Percentiles rank a stretch among this genome's conserved stretches.
These are phyloP conservation scores for Euplexia lucipara DNA, from an alignment of 2,888 invertebrate species.

Conservation along the genomic window DNA sequence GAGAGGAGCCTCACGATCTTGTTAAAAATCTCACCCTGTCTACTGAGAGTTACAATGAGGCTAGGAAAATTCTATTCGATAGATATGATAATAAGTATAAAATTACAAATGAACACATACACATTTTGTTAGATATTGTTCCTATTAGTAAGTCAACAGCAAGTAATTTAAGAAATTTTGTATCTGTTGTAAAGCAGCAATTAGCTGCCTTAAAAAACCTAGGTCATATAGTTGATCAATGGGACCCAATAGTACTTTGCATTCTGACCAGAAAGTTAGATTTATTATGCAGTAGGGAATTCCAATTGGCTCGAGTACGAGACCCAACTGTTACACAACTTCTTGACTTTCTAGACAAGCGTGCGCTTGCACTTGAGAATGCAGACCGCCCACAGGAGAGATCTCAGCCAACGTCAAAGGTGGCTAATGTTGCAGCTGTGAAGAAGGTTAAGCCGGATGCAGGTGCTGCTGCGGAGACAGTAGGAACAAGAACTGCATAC, in stretches of 20 bases:
- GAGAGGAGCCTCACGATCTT: slow-evolving; percentile 15
- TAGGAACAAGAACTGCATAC: slow-evolving; percentile 3
- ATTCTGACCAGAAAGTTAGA: slow-evolving; percentile 17
- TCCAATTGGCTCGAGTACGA: slow-evolving; percentile 1
- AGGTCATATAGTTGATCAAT: slow-evolving; percentile 3
- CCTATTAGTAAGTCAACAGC: slow-evolving; percentile 2
- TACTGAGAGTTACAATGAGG: slow-evolving; percentile 9
- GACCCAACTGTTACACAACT: slow-evolving; percentile 5
- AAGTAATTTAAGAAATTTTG: slow-evolving; percentile 6
- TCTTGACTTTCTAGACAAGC: slow-evolving; percentile 5
- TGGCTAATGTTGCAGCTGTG: slow-evolving; percentile 5
- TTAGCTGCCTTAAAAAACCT: slow-evolving; percentile 5
- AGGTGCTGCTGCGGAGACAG: background rate
- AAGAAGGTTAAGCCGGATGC: slow-evolving; percentile 1
- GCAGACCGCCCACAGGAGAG: background rate
- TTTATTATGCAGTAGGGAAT: slow-evolving; percentile 15
- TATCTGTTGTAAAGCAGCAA: slow-evolving; percentile 8
- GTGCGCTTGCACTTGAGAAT: slow-evolving; percentile 15
- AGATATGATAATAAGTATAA: slow-evolving; percentile 7
- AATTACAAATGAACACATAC: background rate
- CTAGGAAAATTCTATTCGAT: slow-evolving; percentile 9
- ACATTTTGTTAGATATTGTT: slow-evolving; percentile 8
- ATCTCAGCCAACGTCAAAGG: background rate
- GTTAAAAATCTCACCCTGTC: slow-evolving; percentile 17
- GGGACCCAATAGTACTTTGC: slow-evolving; percentile 10